phyloP scores from a whole-genome alignment of 2,888 invertebrate genomes.

The Auanema freiburgensis region DNA sequence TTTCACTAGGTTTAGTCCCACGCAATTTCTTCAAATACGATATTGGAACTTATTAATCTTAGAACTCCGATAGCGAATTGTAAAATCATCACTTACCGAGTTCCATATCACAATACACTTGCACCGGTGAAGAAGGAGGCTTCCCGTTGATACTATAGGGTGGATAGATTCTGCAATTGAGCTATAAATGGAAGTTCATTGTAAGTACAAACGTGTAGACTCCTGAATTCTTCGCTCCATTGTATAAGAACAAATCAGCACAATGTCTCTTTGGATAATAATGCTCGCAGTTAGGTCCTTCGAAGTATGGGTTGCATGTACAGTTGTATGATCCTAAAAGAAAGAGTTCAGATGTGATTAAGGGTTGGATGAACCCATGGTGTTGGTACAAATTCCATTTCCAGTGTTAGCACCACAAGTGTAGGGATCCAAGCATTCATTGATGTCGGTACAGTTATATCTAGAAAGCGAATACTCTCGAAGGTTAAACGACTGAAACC shows the following conservation, averaged over 20 bases:
- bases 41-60: too few species aligned
- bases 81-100: conserved; percentile 4
- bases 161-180: conserved; percentile 23
- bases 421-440: conserved; percentile 51
- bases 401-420: conserved; percentile 63
- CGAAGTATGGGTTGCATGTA: conserved; percentile 41
- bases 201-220: conserved; percentile 23
- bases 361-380: too few species aligned
- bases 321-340: conserved; percentile 73
- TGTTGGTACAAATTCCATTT: conserved; percentile 76
- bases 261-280: conserved; percentile 50
- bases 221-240: conserved; percentile 31
- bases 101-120: conserved; percentile 33
- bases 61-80: too few species aligned
- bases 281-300: conserved; percentile 39
- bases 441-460: conserved; percentile 47
- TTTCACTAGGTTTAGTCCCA: not conserved
- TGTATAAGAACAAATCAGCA: conserved; percentile 49
- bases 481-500: not conserved
- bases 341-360: not conserved
- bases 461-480: not conserved
- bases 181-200: not conserved
- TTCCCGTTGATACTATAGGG: conserved; percentile 22
- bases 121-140: conserved; percentile 16
- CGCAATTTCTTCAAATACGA: too few species aligned